A percentile compares a stretch with the other conserved stretches of the same genome.
Evolutionary conservation across 1,140 invertebrate species (phyloP).

Genomic region (Gryon sp.): DNA sequence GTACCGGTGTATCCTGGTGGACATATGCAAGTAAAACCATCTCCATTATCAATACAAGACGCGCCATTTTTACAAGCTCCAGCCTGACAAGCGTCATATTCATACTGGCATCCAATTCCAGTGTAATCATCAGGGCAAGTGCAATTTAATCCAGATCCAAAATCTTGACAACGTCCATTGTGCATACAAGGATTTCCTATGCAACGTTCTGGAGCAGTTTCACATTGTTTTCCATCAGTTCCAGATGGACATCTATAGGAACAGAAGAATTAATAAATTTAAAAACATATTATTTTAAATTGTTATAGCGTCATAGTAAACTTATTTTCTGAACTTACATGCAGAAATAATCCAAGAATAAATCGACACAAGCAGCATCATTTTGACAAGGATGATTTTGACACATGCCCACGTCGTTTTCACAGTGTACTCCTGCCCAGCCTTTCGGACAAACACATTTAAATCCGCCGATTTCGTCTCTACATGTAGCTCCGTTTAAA

Average conservation of each 20-base stretch:
- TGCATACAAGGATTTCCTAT: constrained; percentile 98
- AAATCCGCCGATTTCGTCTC: constrained; percentile 91
- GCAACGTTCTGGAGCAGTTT: constrained; percentile 96
- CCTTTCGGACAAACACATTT: constrained; percentile 91
- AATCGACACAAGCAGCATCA: constrained; percentile 93
- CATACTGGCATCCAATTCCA: constrained; percentile 95
- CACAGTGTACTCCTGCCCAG: constrained; percentile 94
- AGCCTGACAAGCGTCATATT: constrained; percentile 94
- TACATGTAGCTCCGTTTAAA: constrained; percentile 92
- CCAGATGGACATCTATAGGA: constrained; percentile 88
- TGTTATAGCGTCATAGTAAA: neutral
- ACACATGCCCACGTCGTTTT: constrained; percentile 93
- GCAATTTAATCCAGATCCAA: constrained; percentile 96
- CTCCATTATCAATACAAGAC: constrained; percentile 91
- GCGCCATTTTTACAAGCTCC: constrained; percentile 95
- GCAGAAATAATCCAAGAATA: constrained; percentile 98
- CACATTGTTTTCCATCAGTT: constrained; percentile 96
- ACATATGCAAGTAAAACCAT: constrained; percentile 92
- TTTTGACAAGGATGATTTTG: constrained; percentile 93
- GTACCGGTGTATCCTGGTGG: constrained; percentile 88
- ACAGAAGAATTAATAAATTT: constrained; percentile 69
- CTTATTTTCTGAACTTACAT: constrained; percentile 84
- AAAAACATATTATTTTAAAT: constrained; percentile 6
- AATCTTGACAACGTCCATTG: constrained; percentile 95
- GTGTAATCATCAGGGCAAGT: constrained; percentile 92